phyloP scores from a whole-genome alignment of 2,888 invertebrate species.

The Sarcophaga caerulescens region DNA sequence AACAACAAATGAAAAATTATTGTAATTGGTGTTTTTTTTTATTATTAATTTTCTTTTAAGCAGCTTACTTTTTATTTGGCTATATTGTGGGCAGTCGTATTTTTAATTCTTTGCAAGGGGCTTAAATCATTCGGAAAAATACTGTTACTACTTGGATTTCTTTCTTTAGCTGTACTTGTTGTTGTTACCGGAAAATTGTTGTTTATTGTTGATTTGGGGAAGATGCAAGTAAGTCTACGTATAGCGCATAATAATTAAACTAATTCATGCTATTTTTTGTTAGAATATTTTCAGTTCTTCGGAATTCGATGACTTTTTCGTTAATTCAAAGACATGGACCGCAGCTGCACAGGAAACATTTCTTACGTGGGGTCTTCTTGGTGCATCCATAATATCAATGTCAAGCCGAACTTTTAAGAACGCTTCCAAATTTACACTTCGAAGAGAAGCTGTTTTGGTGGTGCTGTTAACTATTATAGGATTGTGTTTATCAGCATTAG shows the following conservation, averaged over 20 bases:
- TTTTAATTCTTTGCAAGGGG: conserved; percentile 93
- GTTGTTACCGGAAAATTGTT: conserved; percentile 72
- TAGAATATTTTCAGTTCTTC: conserved; percentile 90
- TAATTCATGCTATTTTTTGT: conserved; percentile 27
- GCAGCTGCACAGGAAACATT: conserved; percentile 95
- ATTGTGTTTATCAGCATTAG: conserved; percentile 88
- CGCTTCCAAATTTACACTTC: conserved; percentile 74
- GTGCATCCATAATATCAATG: conserved; percentile 79
- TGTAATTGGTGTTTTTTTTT: background rate
- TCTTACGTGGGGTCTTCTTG: conserved; percentile 88
- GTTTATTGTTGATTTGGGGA: conserved; percentile 62
- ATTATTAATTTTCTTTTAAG: conserved; percentile 81
- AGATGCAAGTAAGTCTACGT: conserved; percentile 73
- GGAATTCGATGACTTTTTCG: conserved; percentile 92
- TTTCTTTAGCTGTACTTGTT: conserved; percentile 87
- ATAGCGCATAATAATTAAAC: background rate
- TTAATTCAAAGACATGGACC: conserved; percentile 92
- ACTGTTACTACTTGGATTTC: conserved; percentile 88
- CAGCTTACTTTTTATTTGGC: conserved; percentile 95
- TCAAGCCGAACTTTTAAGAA: conserved; percentile 76
- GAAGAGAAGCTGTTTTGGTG: conserved; percentile 86
- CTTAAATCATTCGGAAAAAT: conserved; percentile 83
- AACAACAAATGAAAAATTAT: too few species aligned
- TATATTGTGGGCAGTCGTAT: conserved; percentile 94
- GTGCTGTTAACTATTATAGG: conserved; percentile 88